phyloP scores from a whole-genome alignment of 2,113 vertebrate species.

The Dipodomys merriami region DNA sequence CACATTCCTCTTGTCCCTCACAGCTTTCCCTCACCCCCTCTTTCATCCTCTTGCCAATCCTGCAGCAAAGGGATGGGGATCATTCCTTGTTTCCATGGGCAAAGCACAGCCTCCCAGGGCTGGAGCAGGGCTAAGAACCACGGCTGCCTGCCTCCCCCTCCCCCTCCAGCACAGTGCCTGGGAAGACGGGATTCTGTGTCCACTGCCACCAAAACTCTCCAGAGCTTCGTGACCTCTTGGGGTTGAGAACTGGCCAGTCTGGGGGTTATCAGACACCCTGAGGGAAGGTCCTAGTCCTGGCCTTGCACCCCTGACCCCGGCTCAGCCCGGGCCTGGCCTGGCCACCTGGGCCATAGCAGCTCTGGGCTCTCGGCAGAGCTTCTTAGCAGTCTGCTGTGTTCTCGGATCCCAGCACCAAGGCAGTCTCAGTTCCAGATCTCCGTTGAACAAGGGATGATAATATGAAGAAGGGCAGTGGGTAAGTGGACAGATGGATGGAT shows the following conservation, averaged over 20 bases:
- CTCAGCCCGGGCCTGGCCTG: not conserved
- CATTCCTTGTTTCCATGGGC: not conserved
- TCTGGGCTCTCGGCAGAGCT: not conserved
- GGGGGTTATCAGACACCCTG: not conserved
- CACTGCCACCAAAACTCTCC: not conserved
- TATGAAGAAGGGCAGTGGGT: not conserved
- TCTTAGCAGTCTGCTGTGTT: not conserved
- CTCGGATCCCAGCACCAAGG: not conserved
- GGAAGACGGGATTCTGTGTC: not conserved
- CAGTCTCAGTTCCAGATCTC: not conserved
- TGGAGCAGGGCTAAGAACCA: not conserved
- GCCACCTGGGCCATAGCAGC: not conserved
- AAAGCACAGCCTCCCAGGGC: not conserved
- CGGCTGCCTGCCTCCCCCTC: not conserved
- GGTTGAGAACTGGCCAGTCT: not conserved
- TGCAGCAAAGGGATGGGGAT: too few relatives aligned
- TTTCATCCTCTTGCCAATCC: not conserved
- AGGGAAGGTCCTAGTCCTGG: not conserved
- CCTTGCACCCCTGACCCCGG: not conserved
- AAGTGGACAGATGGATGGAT: not conserved
- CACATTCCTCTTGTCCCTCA: not conserved
- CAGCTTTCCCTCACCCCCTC: not conserved
- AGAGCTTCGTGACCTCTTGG: not conserved
- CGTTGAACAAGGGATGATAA: constrained; percentile 6
- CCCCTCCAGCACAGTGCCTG: not conserved